phyloP scores from a whole-genome alignment of 53 echinoderm and acorn worm genomes.

The Stichopus horrens region DNA sequence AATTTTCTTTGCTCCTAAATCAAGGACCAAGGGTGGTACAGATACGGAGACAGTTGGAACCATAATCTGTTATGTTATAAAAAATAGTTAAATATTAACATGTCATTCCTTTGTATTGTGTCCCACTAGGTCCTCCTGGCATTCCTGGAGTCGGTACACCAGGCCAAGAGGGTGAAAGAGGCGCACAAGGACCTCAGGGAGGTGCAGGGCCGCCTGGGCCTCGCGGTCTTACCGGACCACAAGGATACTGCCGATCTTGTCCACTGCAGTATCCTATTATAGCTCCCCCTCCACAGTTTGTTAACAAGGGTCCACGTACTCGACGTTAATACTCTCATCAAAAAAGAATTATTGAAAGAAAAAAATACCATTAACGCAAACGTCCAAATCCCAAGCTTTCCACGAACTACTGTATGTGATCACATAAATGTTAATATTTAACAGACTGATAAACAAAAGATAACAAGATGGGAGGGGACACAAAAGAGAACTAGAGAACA shows the following conservation, averaged over 20 bases:
- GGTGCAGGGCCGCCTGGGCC: constrained; percentile 58
- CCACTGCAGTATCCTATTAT: constrained; percentile 28
- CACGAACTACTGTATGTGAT: too few relatives aligned
- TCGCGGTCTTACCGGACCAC: constrained; percentile 51
- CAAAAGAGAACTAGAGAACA: too few relatives aligned
- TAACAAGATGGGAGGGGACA: too few relatives aligned
- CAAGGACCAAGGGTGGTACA: too few relatives aligned
- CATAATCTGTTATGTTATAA: not conserved
- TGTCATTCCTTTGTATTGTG: not conserved
- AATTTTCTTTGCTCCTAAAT: too few relatives aligned
- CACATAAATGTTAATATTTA: too few relatives aligned
- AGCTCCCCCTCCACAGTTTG: constrained; percentile 27
- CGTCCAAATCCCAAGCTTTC: not conserved
- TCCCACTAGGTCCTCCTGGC: constrained; percentile 30
- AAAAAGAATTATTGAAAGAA: not conserved
- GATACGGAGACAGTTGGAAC: not conserved
- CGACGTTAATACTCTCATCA: constrained; percentile 12
- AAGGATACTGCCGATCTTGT: constrained; percentile 43
- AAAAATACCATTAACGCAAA: not conserved
- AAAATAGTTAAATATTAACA: not conserved
- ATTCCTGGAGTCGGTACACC: constrained; percentile 32
- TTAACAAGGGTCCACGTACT: constrained; percentile 42
- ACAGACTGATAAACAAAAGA: too few relatives aligned
- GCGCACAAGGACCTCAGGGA: constrained; percentile 55
- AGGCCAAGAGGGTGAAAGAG: constrained; percentile 50